Percentiles rank a stretch among this genome's conserved stretches.
These are phyloP conservation scores for Enhydra lutris DNA, from an alignment of 2,113 vertebrate species.

Conservation along the genomic window DNA sequence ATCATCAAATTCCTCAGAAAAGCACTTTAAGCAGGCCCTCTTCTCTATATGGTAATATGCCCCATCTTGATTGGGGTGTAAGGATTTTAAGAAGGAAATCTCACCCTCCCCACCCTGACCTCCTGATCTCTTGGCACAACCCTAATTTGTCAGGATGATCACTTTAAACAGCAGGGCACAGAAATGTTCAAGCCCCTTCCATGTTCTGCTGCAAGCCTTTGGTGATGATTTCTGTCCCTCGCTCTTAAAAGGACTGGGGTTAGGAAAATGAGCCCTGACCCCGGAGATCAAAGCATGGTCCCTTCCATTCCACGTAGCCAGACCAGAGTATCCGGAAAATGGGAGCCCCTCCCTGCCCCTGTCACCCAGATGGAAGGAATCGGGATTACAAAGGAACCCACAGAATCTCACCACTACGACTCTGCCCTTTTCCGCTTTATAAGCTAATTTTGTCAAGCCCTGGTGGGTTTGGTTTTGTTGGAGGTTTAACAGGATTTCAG, in stretches of 20 bases:
- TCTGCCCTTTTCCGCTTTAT: constrained; percentile 32
- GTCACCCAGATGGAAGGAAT: background rate
- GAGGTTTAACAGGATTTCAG: constrained; percentile 81
- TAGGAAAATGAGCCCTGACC: background rate
- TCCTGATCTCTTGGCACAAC: background rate
- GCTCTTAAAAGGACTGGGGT: background rate
- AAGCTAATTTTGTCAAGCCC: constrained; percentile 76
- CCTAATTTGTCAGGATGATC: background rate
- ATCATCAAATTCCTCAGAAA: background rate
- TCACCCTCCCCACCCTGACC: background rate
- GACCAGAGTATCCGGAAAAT: constrained; percentile 16
- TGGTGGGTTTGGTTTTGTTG: constrained; percentile 80
- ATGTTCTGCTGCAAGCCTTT: rapidly evolving
- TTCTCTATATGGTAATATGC: background rate
- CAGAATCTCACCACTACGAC: constrained; percentile 42
- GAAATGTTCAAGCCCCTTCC: background rate
- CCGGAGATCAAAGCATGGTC: background rate
- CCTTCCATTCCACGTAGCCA: background rate
- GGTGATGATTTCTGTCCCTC: background rate
- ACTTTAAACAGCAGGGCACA: background rate
- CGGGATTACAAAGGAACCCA: background rate
- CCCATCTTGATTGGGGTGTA: background rate
- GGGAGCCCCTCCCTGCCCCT: background rate
- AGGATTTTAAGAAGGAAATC: background rate
- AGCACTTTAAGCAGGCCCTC: background rate